Conservation (phyloP, 2,888 invertebrate genomes). For the Drosophila anomalata region DNA sequence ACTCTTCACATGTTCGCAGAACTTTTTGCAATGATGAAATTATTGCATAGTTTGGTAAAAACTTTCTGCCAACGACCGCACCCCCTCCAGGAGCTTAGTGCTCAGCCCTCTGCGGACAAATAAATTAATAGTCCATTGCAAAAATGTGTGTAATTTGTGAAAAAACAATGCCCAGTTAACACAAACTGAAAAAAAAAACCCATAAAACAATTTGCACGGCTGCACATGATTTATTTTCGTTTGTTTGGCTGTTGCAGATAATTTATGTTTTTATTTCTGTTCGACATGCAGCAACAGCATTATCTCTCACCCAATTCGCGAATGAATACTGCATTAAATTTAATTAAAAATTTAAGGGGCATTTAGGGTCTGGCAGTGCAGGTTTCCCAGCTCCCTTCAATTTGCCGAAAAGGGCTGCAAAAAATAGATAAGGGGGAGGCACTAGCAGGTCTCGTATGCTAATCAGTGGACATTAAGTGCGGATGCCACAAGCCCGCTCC, state of each 20-base stretch:
- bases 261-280: constrained; percentile 33
- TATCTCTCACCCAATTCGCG: constrained; percentile 25
- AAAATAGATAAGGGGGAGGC: neutral
- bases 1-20: constrained; percentile 57
- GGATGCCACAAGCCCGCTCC: constrained; percentile 50
- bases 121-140: constrained; percentile 31
- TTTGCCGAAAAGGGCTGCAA: constrained; percentile 27
- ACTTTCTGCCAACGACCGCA: constrained; percentile 13
- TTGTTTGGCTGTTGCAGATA: constrained; percentile 19
- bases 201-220: constrained; percentile 11
- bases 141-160: constrained; percentile 3
- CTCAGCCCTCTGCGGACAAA: constrained; percentile 5
- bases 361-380: constrained; percentile 22
- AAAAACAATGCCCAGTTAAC: constrained; percentile 3
- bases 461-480: constrained; percentile 68
- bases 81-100: neutral
- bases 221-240: constrained; percentile 34
- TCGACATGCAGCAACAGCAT: constrained; percentile 30
- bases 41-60: constrained; percentile 49
- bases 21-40: constrained; percentile 61
- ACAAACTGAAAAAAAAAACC: constrained; percentile 6
- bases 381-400: constrained; percentile 31
- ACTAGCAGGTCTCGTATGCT: constrained; percentile 50
- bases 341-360: constrained; percentile 40
- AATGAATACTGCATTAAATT: constrained; percentile 38